phyloP scores from a whole-genome alignment of 2,113 vertebrate genomes.

The Rhinogobius similis region DNA sequence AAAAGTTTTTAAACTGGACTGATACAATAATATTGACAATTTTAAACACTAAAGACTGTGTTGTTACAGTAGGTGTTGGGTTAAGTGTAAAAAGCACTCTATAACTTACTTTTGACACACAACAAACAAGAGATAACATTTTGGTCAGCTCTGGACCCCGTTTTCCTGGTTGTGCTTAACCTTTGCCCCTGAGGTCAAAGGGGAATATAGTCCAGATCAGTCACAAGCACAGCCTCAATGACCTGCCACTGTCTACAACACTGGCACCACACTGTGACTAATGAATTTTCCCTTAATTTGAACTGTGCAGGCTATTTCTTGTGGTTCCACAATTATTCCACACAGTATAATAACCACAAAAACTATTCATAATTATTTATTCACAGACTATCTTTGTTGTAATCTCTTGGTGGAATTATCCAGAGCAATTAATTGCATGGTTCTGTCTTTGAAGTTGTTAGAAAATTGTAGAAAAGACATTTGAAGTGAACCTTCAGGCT shows the following conservation, averaged over 20 bases:
- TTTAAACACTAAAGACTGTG: neutral
- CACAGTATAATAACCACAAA: conserved; percentile 2
- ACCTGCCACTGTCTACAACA: neutral
- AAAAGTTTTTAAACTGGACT: neutral
- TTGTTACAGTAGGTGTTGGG: neutral
- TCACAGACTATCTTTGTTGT: neutral
- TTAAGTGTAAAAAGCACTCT: neutral
- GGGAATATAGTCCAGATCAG: conserved; percentile 37
- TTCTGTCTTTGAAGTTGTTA: neutral
- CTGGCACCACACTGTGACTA: neutral
- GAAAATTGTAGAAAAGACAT: neutral
- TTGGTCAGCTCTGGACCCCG: neutral
- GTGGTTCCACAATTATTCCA: no score
- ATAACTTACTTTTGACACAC: neutral
- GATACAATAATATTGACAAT: neutral
- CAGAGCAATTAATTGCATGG: neutral
- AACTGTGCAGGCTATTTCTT: neutral
- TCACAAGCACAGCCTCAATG: conserved; percentile 25
- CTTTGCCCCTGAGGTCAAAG: conserved; percentile 43
- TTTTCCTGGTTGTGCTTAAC: conserved; percentile 46
- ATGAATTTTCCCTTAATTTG: neutral
- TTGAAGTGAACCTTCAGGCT: neutral
- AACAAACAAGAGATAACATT: conserved; percentile 14
- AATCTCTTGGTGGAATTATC: neutral
- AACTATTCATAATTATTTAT: neutral